Base-by-base conservation (phyloP, 2,113 vertebrate species). In the Lophius piscatorius region DNA sequence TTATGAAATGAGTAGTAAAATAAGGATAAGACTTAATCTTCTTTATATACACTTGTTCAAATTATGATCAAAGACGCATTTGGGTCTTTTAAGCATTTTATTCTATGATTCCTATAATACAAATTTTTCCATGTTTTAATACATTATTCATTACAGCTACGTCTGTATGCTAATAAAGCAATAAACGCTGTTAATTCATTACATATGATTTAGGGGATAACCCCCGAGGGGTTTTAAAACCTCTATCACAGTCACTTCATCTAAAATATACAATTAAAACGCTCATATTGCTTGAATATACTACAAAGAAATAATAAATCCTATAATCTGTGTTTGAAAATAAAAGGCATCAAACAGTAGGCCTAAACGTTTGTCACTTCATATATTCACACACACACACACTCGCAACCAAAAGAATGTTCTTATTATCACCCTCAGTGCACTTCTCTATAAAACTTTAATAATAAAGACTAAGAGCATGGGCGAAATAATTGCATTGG, bases 391-490 rank as follows among this genome's bases (percentile, higher is more conserved):
- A 31, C 24, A 40, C 16, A 58, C 7, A 78, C 33, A 65, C 41
- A 47, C 41, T 40, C 44, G 42, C 23, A 60, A 61, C 47, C 40
- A 23, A 58, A 64, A 29, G 56, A 38, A 31, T 68, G 17, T 33
- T 11, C 17, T 48, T 31, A 31, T 60, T 58, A 56, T 56, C 29
- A 55, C 36, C 64, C 34, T 23, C 0, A 1, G 38, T 45, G 51
- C 64, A 45, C 45, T 13, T 60, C 21, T 74, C 42, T 35, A 8
- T 54, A 55, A 71, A 63, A 59, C 34, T 17, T 61, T 58, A 69
- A 72, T 68, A 74, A 71, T 33, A 66, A 81, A 74, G 31, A 63
- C 16, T 9, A 33, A 29, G n/a, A 40, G 57, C 12, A 40, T n/a
- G 50, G 42, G 4, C 6, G 14, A n/a, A 52, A 63, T 1, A 66